Percentiles rank a stretch among this genome's conserved stretches.
These are phyloP conservation scores for Automeris io DNA, from an alignment of 2,888 invertebrate genomes.

Conservation along the genomic window DNA sequence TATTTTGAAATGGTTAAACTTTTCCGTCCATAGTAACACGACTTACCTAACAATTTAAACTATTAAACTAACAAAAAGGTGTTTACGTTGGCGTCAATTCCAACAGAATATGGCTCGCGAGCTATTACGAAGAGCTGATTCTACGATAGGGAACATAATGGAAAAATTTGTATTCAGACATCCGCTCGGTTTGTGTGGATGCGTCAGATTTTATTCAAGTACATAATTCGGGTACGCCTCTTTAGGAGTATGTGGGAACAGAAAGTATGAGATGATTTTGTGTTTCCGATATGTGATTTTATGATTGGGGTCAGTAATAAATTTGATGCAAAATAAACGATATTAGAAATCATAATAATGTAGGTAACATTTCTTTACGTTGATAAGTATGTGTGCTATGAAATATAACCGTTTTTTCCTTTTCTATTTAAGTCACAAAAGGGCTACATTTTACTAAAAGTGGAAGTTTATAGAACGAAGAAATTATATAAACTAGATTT, in stretches of 20 bases:
- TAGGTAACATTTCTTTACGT: too few relatives aligned
- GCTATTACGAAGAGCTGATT: constrained; percentile 3
- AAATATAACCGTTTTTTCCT: too few relatives aligned
- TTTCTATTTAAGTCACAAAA: too few relatives aligned
- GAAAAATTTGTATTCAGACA: constrained; percentile 5
- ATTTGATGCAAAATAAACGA: too few relatives aligned
- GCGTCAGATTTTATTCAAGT: constrained; percentile 20
- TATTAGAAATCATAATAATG: too few relatives aligned
- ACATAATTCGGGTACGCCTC: constrained; percentile 30
- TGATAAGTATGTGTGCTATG: too few relatives aligned
- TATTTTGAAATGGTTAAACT: constrained; percentile 1
- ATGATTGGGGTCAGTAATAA: not conserved
- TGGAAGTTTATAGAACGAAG: too few relatives aligned
- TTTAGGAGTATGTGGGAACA: constrained; percentile 25
- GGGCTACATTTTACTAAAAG: too few relatives aligned
- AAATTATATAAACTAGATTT: too few relatives aligned
- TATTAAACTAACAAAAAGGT: constrained; percentile 6
- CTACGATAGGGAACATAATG: constrained; percentile 4
- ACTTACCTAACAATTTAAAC: not conserved
- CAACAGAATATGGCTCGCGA: not conserved
- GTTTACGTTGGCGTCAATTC: constrained; percentile 6
- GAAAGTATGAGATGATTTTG: not conserved
- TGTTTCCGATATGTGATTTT: constrained; percentile 4
- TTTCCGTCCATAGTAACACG: not conserved
- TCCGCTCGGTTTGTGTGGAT: not conserved